Base-by-base conservation (phyloP, 2,888 invertebrate genomes). In the Meloe dianella region DNA sequence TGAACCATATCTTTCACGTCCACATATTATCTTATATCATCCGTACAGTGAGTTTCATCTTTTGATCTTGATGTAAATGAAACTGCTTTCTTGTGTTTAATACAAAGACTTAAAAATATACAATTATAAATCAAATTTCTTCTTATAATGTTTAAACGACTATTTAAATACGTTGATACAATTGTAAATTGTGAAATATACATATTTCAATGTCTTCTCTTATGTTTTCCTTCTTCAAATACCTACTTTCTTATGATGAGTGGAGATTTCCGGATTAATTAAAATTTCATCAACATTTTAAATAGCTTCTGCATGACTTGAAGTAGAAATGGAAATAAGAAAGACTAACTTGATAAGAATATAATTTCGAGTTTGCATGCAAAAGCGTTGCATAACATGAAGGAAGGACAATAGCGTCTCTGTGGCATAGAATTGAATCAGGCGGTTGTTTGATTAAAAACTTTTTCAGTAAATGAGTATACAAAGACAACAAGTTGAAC, bases 381-480 rank as follows among this genome's bases (percentile, higher is more conserved):
- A 75, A 71, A 76, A 72, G 71, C 71, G 74, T 74, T 78, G 79
- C 78, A 77, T 77, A 77, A 77, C 77, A 77, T 72, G 9, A 69
- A 66, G 65, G 69, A 74, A 77, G 79, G 78, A 80, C 80, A 80
- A 80, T 78, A 76, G 78, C 75, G 75, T 77, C 77, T 77, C 77
- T 79, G 78, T 74, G 79, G 78, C 74, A 73, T 72, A 67, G 77
- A 80, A 80, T 80, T 80, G 80, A 81, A 81, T 80, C 80, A 80
- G 76, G 68, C 67, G 78, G 78, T 75, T 76, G 80, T 80, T 81
- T 81, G 81, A 81, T 81, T 81, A 81, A 81, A 81, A 79, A 78
- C 78, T 78, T 79, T 74, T 73, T 68, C 65, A n/a, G 32, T 32
- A 32, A 41, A n/a, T 41, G 41, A 41, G 41, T 41, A 41, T 41